Conservation (phyloP, 1,140 invertebrate species). For the Aphelenchoides fujianensis region DNA sequence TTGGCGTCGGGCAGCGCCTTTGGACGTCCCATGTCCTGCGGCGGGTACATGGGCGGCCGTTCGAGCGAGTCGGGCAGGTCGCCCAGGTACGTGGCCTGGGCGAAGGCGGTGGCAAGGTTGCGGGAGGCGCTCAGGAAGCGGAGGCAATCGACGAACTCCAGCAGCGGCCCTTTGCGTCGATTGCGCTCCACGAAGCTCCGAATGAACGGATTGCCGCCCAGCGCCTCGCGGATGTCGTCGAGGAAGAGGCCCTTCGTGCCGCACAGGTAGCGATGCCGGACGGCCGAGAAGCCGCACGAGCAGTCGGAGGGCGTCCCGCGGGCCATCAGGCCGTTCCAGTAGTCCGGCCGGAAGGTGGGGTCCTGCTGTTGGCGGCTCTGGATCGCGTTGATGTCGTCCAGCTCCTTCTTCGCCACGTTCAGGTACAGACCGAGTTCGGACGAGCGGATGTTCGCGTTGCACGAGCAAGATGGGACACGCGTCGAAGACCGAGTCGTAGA, state of each 20-base stretch:
- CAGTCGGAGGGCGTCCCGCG: neutral
- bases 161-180: neutral
- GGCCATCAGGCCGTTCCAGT: neutral
- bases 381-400: conserved; percentile 26
- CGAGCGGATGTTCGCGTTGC: conserved; percentile 46
- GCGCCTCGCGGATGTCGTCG: conserved; percentile 45
- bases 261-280: conserved; percentile 51
- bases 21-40: too few relatives aligned
- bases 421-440: conserved; percentile 44
- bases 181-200: neutral
- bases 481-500: conserved; percentile 50
- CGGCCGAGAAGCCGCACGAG: conserved; percentile 37
- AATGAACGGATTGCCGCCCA: neutral
- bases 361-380: conserved; percentile 34
- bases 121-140: neutral
- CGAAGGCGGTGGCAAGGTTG: neutral
- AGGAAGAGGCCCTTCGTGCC: conserved; percentile 37
- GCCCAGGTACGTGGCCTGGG: conserved; percentile 7
- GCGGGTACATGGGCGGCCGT: neutral
- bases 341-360: neutral
- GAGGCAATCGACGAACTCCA: neutral
- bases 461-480: conserved; percentile 52
- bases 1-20: too few relatives aligned
- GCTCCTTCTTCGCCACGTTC: conserved; percentile 15
- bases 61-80: conserved; percentile 17